A percentile compares a stretch with the other conserved stretches of the same genome.
Conservation (phyloP, 2,113 vertebrate genomes). For the Proterorhinus semilunaris region DNA sequence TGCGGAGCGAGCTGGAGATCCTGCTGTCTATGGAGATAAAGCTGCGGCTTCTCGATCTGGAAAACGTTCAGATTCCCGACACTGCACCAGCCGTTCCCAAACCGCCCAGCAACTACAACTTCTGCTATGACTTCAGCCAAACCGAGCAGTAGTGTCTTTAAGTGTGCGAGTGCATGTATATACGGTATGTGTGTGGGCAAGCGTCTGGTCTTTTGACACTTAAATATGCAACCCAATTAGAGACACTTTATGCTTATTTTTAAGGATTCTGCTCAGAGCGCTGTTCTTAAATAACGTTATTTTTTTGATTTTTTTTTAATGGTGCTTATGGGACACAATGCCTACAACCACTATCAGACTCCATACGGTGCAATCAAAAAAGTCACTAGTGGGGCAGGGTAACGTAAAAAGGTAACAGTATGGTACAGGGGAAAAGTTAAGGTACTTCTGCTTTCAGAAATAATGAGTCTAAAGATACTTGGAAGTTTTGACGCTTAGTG, state of each 20-base stretch:
- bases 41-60: slow-evolving; percentile 91
- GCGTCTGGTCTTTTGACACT: slow-evolving; percentile 29
- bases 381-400: no score
- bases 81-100: slow-evolving; percentile 85
- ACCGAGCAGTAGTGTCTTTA: slow-evolving; percentile 77
- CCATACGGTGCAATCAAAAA: no score
- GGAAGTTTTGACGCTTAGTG: no score
- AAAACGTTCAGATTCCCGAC: slow-evolving; percentile 91
- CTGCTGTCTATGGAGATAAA: slow-evolving; percentile 98
- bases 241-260: slow-evolving; percentile 5
- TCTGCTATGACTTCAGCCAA: slow-evolving; percentile 94
- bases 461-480: no score
- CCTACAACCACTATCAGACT: not conserved
- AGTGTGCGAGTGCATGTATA: slow-evolving; percentile 24
- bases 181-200: slow-evolving; percentile 6
- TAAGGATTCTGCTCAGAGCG: not conserved
- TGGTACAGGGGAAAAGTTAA: no score
- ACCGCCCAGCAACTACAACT: slow-evolving; percentile 93
- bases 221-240: slow-evolving; percentile 19
- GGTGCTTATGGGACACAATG: not conserved
- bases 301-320: no score
- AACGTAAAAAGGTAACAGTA: no score
- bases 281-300: slow-evolving; percentile 4
- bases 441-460: no score
- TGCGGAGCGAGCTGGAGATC: slow-evolving; percentile 90